Conservation (phyloP, 2,113 vertebrate species). For the Antechinus flavipes region DNA sequence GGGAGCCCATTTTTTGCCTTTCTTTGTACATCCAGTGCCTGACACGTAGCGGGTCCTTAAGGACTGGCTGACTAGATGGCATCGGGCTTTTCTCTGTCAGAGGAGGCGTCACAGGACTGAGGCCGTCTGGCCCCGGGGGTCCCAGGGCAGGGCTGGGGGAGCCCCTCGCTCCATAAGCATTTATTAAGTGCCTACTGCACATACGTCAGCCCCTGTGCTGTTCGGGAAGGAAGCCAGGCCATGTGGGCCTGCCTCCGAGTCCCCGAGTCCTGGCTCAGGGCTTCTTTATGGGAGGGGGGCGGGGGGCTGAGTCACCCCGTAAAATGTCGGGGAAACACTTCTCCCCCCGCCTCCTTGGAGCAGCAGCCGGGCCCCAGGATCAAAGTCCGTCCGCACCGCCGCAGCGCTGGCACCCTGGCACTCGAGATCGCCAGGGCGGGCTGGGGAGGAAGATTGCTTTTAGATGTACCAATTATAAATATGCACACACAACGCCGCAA, state of each 20-base stretch:
- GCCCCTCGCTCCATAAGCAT: not conserved
- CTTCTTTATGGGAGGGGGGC: slow-evolving; percentile 23
- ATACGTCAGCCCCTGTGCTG: not conserved
- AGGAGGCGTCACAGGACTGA: not conserved
- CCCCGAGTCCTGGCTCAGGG: slow-evolving; percentile 13
- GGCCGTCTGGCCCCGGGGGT: not conserved
- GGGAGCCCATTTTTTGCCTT: not conserved
- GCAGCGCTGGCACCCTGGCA: not conserved
- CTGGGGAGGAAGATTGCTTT: fast-evolving
- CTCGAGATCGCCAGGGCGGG: not conserved
- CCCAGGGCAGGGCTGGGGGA: not conserved
- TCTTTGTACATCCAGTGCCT: not conserved
- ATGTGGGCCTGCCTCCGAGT: not conserved
- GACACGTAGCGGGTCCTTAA: not conserved
- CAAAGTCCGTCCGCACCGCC: slow-evolving; percentile 23
- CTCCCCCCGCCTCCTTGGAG: slow-evolving; percentile 4
- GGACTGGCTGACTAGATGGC: not conserved
- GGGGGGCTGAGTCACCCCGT: slow-evolving; percentile 49
- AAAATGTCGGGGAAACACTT: slow-evolving; percentile 21
- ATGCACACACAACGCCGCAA: not conserved
- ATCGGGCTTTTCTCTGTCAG: not conserved
- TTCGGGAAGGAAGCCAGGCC: slow-evolving; percentile 37
- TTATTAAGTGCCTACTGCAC: not conserved
- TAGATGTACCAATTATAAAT: not conserved
- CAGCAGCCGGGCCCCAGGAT: slow-evolving; percentile 46